Base-by-base conservation (phyloP, 2,797 vertebrate species). In the Streptopelia turtur region DNA sequence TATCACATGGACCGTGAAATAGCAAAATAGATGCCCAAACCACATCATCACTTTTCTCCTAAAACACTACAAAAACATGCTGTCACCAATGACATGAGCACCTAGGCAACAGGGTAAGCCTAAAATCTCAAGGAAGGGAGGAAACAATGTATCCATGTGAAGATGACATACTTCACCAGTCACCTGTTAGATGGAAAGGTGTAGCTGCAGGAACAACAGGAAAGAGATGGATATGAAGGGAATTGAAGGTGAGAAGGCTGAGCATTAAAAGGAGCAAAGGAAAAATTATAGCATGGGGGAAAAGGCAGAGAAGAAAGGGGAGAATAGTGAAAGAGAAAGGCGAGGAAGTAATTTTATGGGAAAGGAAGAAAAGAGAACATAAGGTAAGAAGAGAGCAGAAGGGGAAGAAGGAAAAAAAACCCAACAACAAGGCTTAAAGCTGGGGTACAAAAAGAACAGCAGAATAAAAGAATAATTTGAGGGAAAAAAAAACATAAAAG, bases 21-120 rank as follows among this genome's bases (percentile, higher is more conserved):
- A 60, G 7, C 28, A 53, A 78, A 93, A 77, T 18, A 74, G n/a
- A 33, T 10, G 39, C 13, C 18, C 35, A 53, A 70, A 52, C 8
- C 14, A 47, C n/a, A 63, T 47, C 3, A 1, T 49, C 63, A 16
- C 14, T 25, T 2, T 55, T 71, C 57, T 59, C 61, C 24, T 59
- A 52, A 87, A 91, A 49, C 5, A 11, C n/a, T 39, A 23, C 4
- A 25, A 74, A 91, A 63, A 7, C 1, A 0, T 28, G 27, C 81
- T 75, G 28, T 77, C 52, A n/a, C 45, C 57, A 63, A 27, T 1
- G 4, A 3, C 0, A 0, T 35, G 33, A 76, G 5, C n/a, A 66
- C n/a, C 16, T 60, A 43, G 22, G n/a, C 16, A 39, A 39, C 11
- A 10, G 25, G 20, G 9, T 11, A 25, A 45, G 12, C 28, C 68